Evolutionary conservation across 2,888 invertebrate species (phyloP), one percentile per base, ranked within the genome.

Genomic region (Drosophila lutescens): DNA sequence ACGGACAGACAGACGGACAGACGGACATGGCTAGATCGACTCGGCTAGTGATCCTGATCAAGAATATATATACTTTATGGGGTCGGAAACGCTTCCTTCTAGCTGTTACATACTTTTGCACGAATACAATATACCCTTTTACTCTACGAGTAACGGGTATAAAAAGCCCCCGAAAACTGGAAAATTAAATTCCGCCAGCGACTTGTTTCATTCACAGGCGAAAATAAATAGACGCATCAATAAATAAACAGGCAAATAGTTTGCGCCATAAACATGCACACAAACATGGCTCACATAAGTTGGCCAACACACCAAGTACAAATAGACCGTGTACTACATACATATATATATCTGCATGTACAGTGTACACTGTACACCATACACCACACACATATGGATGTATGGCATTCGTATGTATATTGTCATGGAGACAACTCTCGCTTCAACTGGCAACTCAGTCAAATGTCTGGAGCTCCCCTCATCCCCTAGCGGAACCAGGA

Each of bases 231-330:
- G 61, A 67, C 67, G 69, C 54, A 73, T 81, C 82, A 66, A 87
- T 80, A 80, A 81, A 85, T 65, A 84, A 79, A 63, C 83, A 79
- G 59, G 62, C 69, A 76, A 85, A 82, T 82, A 86, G 86, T 80
- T 80, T 76, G 83, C 67, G 70, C 83, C 67, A 76, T 68, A 67
- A 85, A 79, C 67, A 79, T 55, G 68, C 47, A 57, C 46, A 68
- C 43, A 60, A 38, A 68, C 60, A 68, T 51, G 50, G 30, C 53
- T 66, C 40, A 63, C 47, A 66, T 46, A 77, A 61, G 30, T 36
- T 36, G 49, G 49, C 72, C 26, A 58, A 71, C 60, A 59, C 71
- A 62, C 15, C 60, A 34, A 46, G 36, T 50, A 23, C 17, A 59
- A 59, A 59, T 40, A 59, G 58, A 40, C 60, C 30, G 38, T 49